Base-by-base conservation (phyloP, 2,797 vertebrate genomes). In the Bradypodion ventrale region DNA sequence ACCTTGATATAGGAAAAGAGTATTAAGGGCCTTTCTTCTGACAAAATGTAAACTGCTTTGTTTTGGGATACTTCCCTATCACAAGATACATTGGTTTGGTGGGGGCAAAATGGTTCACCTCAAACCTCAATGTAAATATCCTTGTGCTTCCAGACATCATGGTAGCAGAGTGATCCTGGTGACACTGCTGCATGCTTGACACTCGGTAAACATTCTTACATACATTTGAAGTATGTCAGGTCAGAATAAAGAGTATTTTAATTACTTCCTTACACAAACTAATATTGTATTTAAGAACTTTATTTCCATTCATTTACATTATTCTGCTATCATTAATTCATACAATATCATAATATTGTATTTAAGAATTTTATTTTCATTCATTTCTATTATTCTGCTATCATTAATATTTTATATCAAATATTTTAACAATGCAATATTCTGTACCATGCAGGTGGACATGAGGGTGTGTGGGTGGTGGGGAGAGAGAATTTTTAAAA, bases 401-500 rank as follows among this genome's bases (percentile, higher is more conserved):
- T 92, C 70, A 72, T 66, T 88, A 87, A 68, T 13, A n/a, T n/a
- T n/a, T n/a, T n/a, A n/a, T n/a, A 82, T 89, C 74, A 90, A 73
- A 40, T 91, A 88, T 88, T 92, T 93, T 83, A 92, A 89, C 85
- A 69, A 75, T 84, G 88, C 66, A 77, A 27, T n/a, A 62, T 87
- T 89, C 32, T 70, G 90, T 75, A 87, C 21, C 72, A 84, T 82
- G 80, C n/a, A n/a, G n/a, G n/a, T n/a, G n/a, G n/a, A n/a, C n/a
- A n/a, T n/a, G n/a, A n/a, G n/a, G n/a, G n/a, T n/a, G n/a, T n/a
- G n/a, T n/a, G n/a, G n/a, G n/a, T n/a, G n/a, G n/a, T n/a, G n/a
- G n/a, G n/a, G n/a, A n/a, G n/a, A 94, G 89, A 92, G 80, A 85
- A 86, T 89, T 87, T 90, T 83, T 65, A 90, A 91, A 93, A 93